A percentile compares a stretch with the other conserved stretches of the same genome.
These are phyloP conservation scores for Numida meleagris DNA, from an alignment of 2,113 vertebrate genomes.

Conservation along the genomic window DNA sequence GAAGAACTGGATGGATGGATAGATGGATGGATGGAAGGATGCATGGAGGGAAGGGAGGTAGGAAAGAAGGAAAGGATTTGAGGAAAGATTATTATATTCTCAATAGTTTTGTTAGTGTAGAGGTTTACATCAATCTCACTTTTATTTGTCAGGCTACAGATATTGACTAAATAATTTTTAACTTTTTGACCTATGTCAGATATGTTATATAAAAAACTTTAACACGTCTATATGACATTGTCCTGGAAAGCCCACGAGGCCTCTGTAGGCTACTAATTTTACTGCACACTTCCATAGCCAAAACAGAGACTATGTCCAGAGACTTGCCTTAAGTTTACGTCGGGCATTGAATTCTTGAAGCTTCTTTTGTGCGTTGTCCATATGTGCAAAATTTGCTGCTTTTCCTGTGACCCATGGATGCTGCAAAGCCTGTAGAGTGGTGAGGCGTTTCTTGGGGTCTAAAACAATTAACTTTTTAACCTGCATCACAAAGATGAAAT, in stretches of 20 bases:
- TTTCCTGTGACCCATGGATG: constrained; percentile 91
- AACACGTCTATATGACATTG: background rate
- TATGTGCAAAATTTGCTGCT: constrained; percentile 88
- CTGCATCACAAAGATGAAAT: constrained; percentile 67
- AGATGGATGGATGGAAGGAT: background rate
- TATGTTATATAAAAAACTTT: background rate
- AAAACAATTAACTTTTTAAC: constrained; percentile 89
- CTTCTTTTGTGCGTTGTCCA: constrained; percentile 91
- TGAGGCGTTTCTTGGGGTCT: constrained; percentile 89
- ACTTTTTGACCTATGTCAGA: background rate
- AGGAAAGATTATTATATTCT: background rate
- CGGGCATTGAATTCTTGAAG: constrained; percentile 91
- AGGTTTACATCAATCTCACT: background rate
- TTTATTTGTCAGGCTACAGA: background rate
- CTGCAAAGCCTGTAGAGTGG: constrained; percentile 86
- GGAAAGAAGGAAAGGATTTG: background rate
- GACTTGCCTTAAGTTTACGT: constrained; percentile 88
- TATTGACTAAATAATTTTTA: background rate
- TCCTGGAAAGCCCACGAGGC: background rate
- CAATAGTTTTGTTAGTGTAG: background rate
- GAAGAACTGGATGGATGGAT: too few relatives aligned
- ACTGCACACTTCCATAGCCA: background rate
- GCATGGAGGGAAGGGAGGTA: background rate
- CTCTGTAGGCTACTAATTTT: background rate
- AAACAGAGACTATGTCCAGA: background rate